phyloP scores from a whole-genome alignment of 1,140 invertebrate genomes.

The Heliconius melpomene region DNA sequence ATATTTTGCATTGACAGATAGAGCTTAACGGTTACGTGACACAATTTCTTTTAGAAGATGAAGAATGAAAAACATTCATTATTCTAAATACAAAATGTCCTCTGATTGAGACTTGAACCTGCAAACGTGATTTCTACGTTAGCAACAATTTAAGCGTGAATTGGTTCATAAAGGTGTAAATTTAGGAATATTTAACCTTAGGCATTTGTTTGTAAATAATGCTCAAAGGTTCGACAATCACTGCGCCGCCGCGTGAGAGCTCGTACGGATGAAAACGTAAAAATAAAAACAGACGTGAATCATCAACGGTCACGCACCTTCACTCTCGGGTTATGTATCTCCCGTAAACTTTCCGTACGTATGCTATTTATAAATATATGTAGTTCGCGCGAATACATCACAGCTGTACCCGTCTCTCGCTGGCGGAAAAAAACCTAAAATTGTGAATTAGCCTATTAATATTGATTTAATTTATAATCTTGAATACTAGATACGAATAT shows the following conservation, averaged over 20 bases:
- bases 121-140: neutral
- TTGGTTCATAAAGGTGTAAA: neutral
- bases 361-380: constrained; percentile 35
- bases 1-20: too few relatives aligned
- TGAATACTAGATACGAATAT: neutral
- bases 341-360: constrained; percentile 35
- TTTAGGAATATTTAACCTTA: neutral
- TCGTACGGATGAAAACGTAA: constrained; percentile 34
- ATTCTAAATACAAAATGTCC: too few relatives aligned
- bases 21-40: too few relatives aligned
- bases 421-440: neutral
- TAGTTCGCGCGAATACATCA: neutral
- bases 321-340: constrained; percentile 36
- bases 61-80: too few relatives aligned
- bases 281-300: constrained; percentile 54
- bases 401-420: neutral
- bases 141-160: neutral
- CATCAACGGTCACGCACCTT: constrained; percentile 49
- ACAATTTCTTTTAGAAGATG: too few relatives aligned
- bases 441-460: neutral
- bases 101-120: neutral
- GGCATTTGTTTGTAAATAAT: neutral
- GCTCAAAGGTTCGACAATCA: constrained; percentile 18
- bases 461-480: neutral
- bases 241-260: constrained; percentile 31